These are phyloP conservation scores for Autographa pulchrina DNA, from an alignment of 2,888 invertebrate genomes.

Conservation along the genomic window DNA sequence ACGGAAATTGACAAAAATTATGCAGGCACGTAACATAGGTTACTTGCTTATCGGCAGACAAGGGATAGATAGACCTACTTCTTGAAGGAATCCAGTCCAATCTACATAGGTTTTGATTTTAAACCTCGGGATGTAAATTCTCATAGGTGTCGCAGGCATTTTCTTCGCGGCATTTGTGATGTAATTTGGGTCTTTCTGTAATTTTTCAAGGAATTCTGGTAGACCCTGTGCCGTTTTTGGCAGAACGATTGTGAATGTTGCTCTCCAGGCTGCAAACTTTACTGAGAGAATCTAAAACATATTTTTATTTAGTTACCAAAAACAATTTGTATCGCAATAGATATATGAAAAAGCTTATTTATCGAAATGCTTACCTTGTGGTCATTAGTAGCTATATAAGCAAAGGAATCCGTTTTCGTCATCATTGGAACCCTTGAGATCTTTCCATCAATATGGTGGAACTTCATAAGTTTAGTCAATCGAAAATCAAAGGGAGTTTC, in stretches of 20 bases:
- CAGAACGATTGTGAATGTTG: slow-evolving; percentile 63
- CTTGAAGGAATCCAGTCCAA: slow-evolving; percentile 68
- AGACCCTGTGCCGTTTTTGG: slow-evolving; percentile 58
- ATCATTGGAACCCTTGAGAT: slow-evolving; percentile 70
- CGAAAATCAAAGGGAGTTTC: slow-evolving; percentile 64
- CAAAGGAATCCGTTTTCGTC: slow-evolving; percentile 46
- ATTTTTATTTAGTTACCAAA: not conserved
- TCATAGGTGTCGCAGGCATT: slow-evolving; percentile 51
- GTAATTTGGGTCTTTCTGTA: slow-evolving; percentile 55
- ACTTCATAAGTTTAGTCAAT: slow-evolving; percentile 59
- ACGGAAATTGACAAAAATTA: too few species aligned
- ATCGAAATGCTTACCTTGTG: slow-evolving; percentile 53
- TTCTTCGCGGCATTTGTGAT: slow-evolving; percentile 49
- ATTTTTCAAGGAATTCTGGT: slow-evolving; percentile 53
- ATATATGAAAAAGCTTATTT: too few species aligned
- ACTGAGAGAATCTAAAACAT: slow-evolving; percentile 21
- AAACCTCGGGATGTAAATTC: slow-evolving; percentile 69
- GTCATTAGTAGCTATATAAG: slow-evolving; percentile 46
- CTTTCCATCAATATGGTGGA: slow-evolving; percentile 54
- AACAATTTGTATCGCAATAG: not conserved
- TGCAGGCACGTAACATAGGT: too few species aligned
- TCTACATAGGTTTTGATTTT: slow-evolving; percentile 73
- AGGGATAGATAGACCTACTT: slow-evolving; percentile 58
- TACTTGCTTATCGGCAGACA: too few species aligned
- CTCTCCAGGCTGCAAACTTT: slow-evolving; percentile 18